Base-by-base conservation (phyloP, 2,888 invertebrate species). In the Lasioglossum lativentre region DNA sequence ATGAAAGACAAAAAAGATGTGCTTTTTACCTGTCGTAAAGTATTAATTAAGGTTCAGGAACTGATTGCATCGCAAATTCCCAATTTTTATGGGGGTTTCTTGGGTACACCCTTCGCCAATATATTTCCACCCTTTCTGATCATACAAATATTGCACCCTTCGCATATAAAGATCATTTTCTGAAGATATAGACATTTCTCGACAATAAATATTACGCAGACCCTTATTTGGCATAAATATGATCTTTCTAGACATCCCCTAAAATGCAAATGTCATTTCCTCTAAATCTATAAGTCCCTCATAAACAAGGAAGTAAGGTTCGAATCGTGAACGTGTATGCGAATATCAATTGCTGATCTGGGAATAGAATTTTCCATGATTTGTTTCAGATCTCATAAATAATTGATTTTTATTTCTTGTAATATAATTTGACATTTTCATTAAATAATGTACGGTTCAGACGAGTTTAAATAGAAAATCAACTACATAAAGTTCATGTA, bases 21-120 rank as follows among this genome's bases (percentile, higher is more conserved):
- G 52, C 16, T 23, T 23, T 52, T 52, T 52, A 8, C 23, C 8
- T 52, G 23, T 0, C 0, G 23, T 23, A 52, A 23, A 52, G 23
- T 8, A 3, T 52, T 52, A 59, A 59, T 14, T 59, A 10, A 27
- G 3, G 1, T 1, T 14, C 5, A 14, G 14, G 4, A 59, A 27
- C 27, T 0, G 16, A 27, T 59, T 59, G 14, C 14, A 59, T 27
- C 14, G 5, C 14, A 59, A 27, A 27, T 59, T 5, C 59, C 12
- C 59, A 12, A 27, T 27, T 27, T 59, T 59, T 27, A 27, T 59
- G 59, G 12, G 4, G 59, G 56, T 40, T 19, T 27, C 70, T 59
- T 14, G 27, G 45, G 42, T 38, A 52, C 81, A 38, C 81, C 59
- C 59, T 75, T 52, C 34, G 19, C 42, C 59, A 71, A 83, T 75